A percentile compares a stretch with the other conserved stretches of the same genome.
These are phyloP conservation scores for Podiceps cristatus DNA, from an alignment of 2,113 vertebrate genomes.

Conservation along the genomic window DNA sequence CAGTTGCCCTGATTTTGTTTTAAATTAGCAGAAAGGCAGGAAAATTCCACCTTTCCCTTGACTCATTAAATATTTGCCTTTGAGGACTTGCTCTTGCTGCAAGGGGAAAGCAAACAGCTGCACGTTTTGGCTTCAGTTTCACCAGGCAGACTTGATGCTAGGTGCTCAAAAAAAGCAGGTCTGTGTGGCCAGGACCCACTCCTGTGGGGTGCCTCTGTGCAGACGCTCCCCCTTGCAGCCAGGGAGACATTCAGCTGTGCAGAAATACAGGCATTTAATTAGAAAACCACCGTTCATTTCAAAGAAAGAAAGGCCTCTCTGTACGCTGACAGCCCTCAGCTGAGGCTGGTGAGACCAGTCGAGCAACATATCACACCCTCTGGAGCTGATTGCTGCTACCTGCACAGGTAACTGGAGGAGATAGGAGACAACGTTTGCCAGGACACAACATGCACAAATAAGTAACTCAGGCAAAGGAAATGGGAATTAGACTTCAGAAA, in stretches of 20 bases:
- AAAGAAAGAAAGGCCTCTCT: conserved; percentile 18
- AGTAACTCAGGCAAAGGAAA: not conserved
- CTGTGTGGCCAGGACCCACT: not conserved
- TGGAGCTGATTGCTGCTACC: not conserved
- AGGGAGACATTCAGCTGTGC: not conserved
- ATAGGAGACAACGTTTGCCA: not conserved
- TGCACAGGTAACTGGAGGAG: not conserved
- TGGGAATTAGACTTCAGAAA: not conserved
- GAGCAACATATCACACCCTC: not conserved
- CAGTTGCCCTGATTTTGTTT: not conserved
- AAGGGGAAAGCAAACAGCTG: conserved; percentile 27
- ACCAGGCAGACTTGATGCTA: not conserved
- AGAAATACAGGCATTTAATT: conserved; percentile 1
- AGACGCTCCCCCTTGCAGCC: not conserved
- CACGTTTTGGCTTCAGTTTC: conserved; percentile 2
- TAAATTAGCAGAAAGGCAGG: conserved; percentile 21
- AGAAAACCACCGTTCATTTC: not conserved
- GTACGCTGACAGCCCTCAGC: not conserved
- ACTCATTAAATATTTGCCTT: conserved; percentile 67
- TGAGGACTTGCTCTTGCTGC: not conserved
- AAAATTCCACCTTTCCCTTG: conserved; percentile 30
- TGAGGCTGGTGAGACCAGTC: not conserved
- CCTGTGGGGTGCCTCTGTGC: not conserved
- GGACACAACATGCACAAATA: not conserved
- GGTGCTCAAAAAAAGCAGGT: not conserved